These are phyloP conservation scores for Pseudomugil gertrudae DNA, from an alignment of 2,797 vertebrate genomes.

Conservation along the genomic window DNA sequence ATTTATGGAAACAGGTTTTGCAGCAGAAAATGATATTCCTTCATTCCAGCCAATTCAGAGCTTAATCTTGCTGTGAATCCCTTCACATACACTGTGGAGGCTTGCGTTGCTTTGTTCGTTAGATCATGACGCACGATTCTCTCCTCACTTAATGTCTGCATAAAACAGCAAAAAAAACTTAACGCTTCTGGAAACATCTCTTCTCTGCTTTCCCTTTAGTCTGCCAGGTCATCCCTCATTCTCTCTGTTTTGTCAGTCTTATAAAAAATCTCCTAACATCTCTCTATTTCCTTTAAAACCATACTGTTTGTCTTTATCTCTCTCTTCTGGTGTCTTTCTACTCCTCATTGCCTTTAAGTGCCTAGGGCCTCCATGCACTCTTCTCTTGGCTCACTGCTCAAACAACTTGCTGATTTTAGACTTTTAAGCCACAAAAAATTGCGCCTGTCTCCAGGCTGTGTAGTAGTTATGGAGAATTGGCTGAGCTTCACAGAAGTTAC, in stretches of 20 bases:
- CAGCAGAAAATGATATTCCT: constrained; percentile 24
- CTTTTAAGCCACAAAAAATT: constrained; percentile 66
- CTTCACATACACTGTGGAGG: constrained; percentile 7
- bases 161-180: constrained; percentile 18
- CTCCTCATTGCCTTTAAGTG: constrained; percentile 26
- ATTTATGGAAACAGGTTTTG: constrained; percentile 21
- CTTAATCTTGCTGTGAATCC: constrained; percentile 39
- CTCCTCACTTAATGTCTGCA: constrained; percentile 22
- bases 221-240: constrained; percentile 3
- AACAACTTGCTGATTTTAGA: constrained; percentile 75
- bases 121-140: not conserved
- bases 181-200: constrained; percentile 10
- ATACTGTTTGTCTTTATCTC: constrained; percentile 36
- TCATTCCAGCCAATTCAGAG: constrained; percentile 49
- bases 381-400: constrained; percentile 63
- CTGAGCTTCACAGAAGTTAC: constrained; percentile 39
- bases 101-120: not conserved
- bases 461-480: constrained; percentile 44
- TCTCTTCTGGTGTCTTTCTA: constrained; percentile 28
- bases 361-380: constrained; percentile 43
- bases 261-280: constrained; percentile 45
- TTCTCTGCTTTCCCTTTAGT: constrained; percentile 1
- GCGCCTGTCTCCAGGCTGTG: constrained; percentile 59
- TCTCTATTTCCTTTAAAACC: constrained; percentile 45
- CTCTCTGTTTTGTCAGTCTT: constrained; percentile 6